Base-by-base conservation (phyloP, 2,888 invertebrate species). In the Ormyrus rosae region DNA sequence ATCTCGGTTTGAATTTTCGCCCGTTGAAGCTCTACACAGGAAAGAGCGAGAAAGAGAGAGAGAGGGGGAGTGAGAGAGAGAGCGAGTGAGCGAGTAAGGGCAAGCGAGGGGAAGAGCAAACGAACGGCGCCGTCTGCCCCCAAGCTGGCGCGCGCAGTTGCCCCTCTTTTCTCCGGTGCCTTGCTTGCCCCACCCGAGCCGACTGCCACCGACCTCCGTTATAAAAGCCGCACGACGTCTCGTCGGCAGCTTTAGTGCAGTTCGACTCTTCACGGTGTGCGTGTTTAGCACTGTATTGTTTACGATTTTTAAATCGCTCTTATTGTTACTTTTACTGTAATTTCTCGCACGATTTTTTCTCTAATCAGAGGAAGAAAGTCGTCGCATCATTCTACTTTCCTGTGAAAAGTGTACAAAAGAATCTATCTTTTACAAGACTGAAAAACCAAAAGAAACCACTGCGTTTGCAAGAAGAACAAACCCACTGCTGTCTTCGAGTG, bases 171-270 rank as follows among this genome's bases (percentile, higher is more conserved):
- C 19, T 19, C 19, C 19, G 19, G 19, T 19, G 19, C 19, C 19
- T 19, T 19, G 19, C 19, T 19, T 13, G 70, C 70, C 81, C 71
- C 79, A 64, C 76, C 75, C 76, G 55, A n/a, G 19, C 13, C 9
- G 10, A 3, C 51, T 50, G 1, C 50, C 48, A 48, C 58, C 10
- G 19, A n/a, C 19, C 78, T 69, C 81, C 69, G 76, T 78, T 82
- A 82, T 82, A 82, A 81, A 81, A 82, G 75, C 79, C 51, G 77
- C 69, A 79, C 81, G 78, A 78, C 78, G 73, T 75, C 67, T 76
- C 72, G 50, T 56, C 73, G 64, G 13, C 56, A 69, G 81, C 56
- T 81, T 78, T 69, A 82, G 82, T 81, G 69, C 74, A 78, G 65
- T 68, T 70, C 65, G 69, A 45, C 45, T 51, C 50, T 13, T 53